A percentile compares a stretch with the other conserved stretches of the same genome.
phyloP scores from a whole-genome alignment of 2,888 invertebrate species.

The Nomada fabriciana region DNA sequence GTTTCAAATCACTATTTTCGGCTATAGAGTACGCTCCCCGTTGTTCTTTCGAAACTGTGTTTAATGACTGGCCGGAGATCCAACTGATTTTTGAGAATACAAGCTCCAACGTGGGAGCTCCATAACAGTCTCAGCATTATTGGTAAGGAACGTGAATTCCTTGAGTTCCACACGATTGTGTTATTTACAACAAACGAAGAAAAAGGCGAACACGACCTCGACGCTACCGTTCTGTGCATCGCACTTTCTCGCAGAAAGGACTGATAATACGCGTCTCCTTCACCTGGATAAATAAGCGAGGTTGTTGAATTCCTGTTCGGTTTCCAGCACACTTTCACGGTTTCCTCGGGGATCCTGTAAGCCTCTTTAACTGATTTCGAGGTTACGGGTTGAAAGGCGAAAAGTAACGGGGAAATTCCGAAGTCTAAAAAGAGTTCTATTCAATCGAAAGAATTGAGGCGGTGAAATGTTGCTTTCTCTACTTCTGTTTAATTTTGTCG shows the following conservation, averaged over 20 bases:
- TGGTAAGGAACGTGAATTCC: not conserved
- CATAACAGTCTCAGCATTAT: no score
- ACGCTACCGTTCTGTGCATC: conserved; percentile 17
- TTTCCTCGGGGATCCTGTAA: conserved; percentile 10
- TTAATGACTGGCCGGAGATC: no score
- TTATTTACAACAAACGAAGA: not conserved
- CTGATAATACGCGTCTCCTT: conserved; percentile 52
- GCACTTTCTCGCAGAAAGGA: conserved; percentile 14
- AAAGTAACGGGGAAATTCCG: no score
- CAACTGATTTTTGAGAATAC: no score
- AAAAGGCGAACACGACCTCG: conserved; percentile 29
- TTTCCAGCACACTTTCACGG: conserved; percentile 40
- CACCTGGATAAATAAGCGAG: conserved; percentile 43
- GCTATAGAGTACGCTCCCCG: not conserved
- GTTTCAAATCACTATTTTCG: not conserved
- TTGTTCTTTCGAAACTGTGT: no score
- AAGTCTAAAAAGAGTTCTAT: no score
- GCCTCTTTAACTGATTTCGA: not conserved
- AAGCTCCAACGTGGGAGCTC: no score
- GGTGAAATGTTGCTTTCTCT: no score
- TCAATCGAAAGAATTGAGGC: no score
- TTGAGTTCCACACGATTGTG: not conserved
- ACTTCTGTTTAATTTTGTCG: no score
- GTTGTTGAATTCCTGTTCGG: conserved; percentile 16
- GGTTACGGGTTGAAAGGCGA: not conserved